These are phyloP conservation scores for Macrosoma leucophasiata DNA, from an alignment of 2,888 invertebrate genomes.

Conservation along the genomic window DNA sequence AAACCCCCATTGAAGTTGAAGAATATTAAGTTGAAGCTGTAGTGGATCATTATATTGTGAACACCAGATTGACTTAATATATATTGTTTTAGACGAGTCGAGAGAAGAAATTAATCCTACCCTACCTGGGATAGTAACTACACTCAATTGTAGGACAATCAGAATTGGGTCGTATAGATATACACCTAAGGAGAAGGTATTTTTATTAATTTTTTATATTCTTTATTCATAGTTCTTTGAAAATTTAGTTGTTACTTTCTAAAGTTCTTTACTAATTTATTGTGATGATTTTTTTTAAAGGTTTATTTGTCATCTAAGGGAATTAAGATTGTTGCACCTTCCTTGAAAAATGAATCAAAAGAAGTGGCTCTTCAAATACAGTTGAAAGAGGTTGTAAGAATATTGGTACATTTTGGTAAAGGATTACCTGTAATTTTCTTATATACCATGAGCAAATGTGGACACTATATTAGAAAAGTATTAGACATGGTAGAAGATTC, in stretches of 20 bases:
- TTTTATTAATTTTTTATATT: not conserved
- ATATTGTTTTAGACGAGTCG: slow-evolving; percentile 77
- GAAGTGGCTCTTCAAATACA: slow-evolving; percentile 80
- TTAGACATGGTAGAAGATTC: slow-evolving; percentile 80
- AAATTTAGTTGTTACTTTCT: too few relatives aligned
- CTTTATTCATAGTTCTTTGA: too few relatives aligned
- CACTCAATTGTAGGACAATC: slow-evolving; percentile 83
- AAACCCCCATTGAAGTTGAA: too few relatives aligned
- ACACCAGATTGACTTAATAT: too few relatives aligned
- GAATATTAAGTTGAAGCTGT: too few relatives aligned
- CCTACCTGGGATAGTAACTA: slow-evolving; percentile 67
- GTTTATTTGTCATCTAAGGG: slow-evolving; percentile 75
- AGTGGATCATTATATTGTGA: too few relatives aligned
- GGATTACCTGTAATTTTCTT: slow-evolving; percentile 86
- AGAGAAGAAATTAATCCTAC: slow-evolving; percentile 69
- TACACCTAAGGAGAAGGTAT: slow-evolving; percentile 82
- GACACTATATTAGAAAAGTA: slow-evolving; percentile 79
- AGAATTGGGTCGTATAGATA: slow-evolving; percentile 91
- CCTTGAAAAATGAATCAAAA: slow-evolving; percentile 69
- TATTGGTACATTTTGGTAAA: slow-evolving; percentile 86
- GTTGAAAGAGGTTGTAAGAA: slow-evolving; percentile 81
- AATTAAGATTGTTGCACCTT: slow-evolving; percentile 77
- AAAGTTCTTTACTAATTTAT: too few relatives aligned
- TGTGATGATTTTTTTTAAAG: too few relatives aligned
- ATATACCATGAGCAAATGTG: slow-evolving; percentile 82